Evolutionary conservation across 1,140 invertebrate species (phyloP), one percentile per base, ranked within the genome.

Genomic region (Zaprionus camerounensis): DNA sequence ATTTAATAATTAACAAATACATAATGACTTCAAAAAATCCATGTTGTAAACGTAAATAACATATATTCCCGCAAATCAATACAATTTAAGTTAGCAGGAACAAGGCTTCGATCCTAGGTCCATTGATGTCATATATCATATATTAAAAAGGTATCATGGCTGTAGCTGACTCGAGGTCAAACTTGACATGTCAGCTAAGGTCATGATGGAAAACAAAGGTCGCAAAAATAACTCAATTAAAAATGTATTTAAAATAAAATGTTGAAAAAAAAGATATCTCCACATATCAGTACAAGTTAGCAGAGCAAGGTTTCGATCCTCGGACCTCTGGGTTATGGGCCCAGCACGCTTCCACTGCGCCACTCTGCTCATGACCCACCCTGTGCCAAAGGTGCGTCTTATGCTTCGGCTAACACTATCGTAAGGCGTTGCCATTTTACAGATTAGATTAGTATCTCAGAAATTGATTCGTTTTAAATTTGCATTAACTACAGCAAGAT

Each of bases 281-380:
- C n/a, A 17, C n/a, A 17, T 17, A 46, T 46, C 41, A 9, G 0
- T 46, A 46, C 41, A 46, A 17, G 0, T 9, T 97, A 97, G 96
- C 96, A 97, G 96, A 97, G 95, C 96, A 96, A 97, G 95, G 96
- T 97, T 97, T 97, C 96, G 96, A 97, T 97, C 96, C 95, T 97
- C 96, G 96, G 96, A 98, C 97, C 97, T 98, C 97, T 98, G 97
- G 97, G 97, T 98, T 98, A 98, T 98, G 97, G 96, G 97, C 97
- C 97, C 97, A 98, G 97, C 97, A 97, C 97, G 97, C 96, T 98
- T 97, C 97, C 97, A 96, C 97, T 98, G 97, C 97, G 97, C 97
- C 97, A 98, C 97, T 97, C 97, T 98, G 97, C 96, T 96, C 2
- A 28, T 46, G 24, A 17, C 12, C 11, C 3, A 5, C 36, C 4